A percentile compares a stretch with the other conserved stretches of the same genome.
Conservation (phyloP, 2,113 vertebrate species). For the Hyaena hyaena region DNA sequence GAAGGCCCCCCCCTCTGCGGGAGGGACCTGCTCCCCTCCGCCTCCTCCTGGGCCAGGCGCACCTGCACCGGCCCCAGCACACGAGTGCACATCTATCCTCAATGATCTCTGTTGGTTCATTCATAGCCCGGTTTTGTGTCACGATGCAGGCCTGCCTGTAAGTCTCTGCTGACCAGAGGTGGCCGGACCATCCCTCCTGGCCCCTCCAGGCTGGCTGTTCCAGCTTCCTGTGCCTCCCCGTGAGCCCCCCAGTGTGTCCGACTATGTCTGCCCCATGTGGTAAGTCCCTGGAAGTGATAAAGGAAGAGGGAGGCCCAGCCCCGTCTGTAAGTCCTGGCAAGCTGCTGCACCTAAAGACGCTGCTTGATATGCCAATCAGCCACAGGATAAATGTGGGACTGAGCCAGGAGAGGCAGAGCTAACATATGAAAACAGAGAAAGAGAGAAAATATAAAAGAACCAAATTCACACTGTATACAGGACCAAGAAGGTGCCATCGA, state of each 20-base stretch:
- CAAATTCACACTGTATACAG: rapidly evolving
- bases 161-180: background rate
- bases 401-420: background rate
- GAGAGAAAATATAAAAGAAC: background rate
- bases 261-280: background rate
- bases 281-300: background rate
- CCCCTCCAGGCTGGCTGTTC: rapidly evolving
- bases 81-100: rapidly evolving
- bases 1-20: rapidly evolving
- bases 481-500: rapidly evolving
- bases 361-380: background rate
- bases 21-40: background rate
- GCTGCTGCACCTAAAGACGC: background rate
- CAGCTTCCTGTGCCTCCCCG: background rate
- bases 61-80: background rate
- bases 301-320: background rate
- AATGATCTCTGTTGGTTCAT: background rate
- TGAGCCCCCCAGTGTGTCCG: background rate
- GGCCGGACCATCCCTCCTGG: rapidly evolving
- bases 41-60: background rate
- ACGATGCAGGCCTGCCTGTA: background rate
- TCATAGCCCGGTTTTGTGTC: background rate
- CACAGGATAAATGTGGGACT: background rate
- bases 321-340: background rate
- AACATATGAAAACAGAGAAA: background rate